phyloP scores from a whole-genome alignment of 2,888 invertebrate genomes.

The Oxystoma pomonae region DNA sequence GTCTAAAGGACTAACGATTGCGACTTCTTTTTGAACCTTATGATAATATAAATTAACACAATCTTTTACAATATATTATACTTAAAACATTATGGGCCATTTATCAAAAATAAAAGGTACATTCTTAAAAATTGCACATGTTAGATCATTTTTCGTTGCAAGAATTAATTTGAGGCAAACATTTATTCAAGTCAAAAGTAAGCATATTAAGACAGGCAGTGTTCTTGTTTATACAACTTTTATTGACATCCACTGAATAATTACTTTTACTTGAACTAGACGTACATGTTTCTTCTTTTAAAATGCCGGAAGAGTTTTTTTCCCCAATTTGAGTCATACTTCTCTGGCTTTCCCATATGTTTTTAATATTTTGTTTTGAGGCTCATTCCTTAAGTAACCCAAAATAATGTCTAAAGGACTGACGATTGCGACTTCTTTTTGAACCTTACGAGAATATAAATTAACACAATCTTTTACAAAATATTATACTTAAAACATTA shows the following conservation, averaged over 20 bases:
- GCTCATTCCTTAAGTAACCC: conserved; percentile 33
- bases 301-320: conserved; percentile 55
- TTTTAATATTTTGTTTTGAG: conserved; percentile 23
- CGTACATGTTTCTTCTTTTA: conserved; percentile 38
- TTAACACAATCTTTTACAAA: too few relatives aligned
- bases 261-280: conserved; percentile 17
- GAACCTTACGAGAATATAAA: conserved; percentile 9
- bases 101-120: too few relatives aligned
- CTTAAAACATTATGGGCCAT: too few relatives aligned
- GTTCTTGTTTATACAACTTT: conserved; percentile 29
- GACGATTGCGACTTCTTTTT: conserved; percentile 13
- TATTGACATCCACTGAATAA: conserved; percentile 28
- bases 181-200: conserved; percentile 31
- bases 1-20: too few relatives aligned
- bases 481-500: too few relatives aligned
- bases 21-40: conserved; percentile 15
- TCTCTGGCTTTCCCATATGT: background rate
- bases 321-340: conserved; percentile 45
- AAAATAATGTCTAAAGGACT: conserved; percentile 22
- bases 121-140: too few relatives aligned
- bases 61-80: too few relatives aligned
- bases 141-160: too few relatives aligned
- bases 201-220: conserved; percentile 25
- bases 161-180: conserved; percentile 25
- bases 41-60: too few relatives aligned